Base-by-base conservation (phyloP, 2,888 invertebrate genomes). In the Parnassius apollo region DNA sequence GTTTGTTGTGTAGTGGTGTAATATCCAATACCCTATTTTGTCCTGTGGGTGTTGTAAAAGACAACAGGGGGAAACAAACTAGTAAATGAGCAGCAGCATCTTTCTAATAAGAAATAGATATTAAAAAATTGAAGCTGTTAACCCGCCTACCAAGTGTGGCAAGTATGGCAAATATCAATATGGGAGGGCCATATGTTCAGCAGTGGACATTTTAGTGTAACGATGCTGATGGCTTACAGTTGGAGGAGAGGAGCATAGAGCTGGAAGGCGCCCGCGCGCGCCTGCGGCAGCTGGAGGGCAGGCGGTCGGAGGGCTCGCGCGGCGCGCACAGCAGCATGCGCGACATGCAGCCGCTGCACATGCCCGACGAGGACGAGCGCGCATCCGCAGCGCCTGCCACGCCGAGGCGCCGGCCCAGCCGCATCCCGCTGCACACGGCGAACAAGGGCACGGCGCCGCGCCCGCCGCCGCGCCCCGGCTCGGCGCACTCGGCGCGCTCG, bases 231-330 rank as follows among this genome's bases (percentile, higher is more conserved):
- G 12, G 3, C 56, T 82, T 76, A 13, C 91, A 97, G 96, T 86
- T 97, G 73, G 96, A 96, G 83, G 96, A 97, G 83, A 95, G 95
- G 80, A 95, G 94, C 75, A 96, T 96, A 73, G 96, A 97, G 81
- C 77, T 96, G 74, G 96, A 96, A 83, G 96, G 96, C n/a, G 96
- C 96, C 13, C 93, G 94, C 68, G 96, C 96, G 1, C 93, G 94
- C 64, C 93, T 96, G 63, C 93, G 96, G n/a, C 93, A 96, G 68
- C 85, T 96, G 67, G 96, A 96, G 77, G 94, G 68, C 78, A 83
- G 56, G 60, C 64, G 45, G 66, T 44, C 68, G 67, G 86, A 70
- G 82, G 84, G 66, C 69, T 64, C 56, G 64, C 64, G 69, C 62
- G 64, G 46, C 7, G 35, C 35, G 68, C 83, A 81, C 79, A 72